Evolutionary conservation across 1,140 invertebrate species (phyloP).

Genomic region (Portunus trituberculatus): DNA sequence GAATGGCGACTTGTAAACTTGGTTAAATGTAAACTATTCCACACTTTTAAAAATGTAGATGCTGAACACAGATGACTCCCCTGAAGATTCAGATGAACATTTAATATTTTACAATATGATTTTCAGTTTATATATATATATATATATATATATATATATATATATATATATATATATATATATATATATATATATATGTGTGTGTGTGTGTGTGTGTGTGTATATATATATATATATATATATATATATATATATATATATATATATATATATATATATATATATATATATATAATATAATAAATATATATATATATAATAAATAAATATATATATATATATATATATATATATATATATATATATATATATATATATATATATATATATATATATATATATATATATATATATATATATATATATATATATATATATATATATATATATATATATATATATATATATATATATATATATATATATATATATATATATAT

Average conservation of each 20-base stretch:
- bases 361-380: constrained; percentile 48
- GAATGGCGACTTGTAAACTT: neutral
- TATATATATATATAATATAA: constrained; percentile 43
- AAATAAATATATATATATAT: constrained; percentile 44
- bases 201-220: constrained; percentile 22
- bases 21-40: neutral
- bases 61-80: neutral
- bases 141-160: constrained; percentile 40
- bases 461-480: constrained; percentile 59
- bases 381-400: constrained; percentile 38
- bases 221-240: constrained; percentile 59
- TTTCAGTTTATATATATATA: constrained; percentile 2
- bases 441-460: constrained; percentile 36
- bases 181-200: constrained; percentile 45
- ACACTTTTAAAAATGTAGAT: neutral
- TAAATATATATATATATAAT: constrained; percentile 18
- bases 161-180: constrained; percentile 55
- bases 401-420: constrained; percentile 57
- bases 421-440: constrained; percentile 46
- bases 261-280: constrained; percentile 37
- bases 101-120: neutral
- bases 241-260: constrained; percentile 48
- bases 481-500: constrained; percentile 48
- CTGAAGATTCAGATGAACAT: neutral
- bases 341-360: constrained; percentile 56